Percentiles rank a stretch among this genome's conserved stretches.
Evolutionary conservation across 2,113 vertebrate genomes (phyloP).

Genomic region (Accipiter cooperii): DNA sequence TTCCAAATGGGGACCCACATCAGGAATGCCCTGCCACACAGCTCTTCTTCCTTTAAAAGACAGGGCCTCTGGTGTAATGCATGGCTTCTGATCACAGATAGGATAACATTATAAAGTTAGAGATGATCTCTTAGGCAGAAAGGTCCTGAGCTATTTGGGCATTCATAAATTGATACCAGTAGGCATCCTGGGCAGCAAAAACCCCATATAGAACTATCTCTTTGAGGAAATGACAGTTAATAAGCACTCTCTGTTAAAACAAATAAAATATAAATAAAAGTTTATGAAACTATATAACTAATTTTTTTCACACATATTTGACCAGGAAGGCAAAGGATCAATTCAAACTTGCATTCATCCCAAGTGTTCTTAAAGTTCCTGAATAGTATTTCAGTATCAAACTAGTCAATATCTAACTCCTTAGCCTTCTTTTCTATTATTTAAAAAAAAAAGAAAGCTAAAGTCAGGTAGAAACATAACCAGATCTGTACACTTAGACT

Average conservation of each 20-base stretch:
- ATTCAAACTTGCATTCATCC: neutral
- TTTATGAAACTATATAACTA: neutral
- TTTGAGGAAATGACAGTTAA: neutral
- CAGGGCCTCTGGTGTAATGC: neutral
- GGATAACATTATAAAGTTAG: neutral
- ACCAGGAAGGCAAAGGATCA: neutral
- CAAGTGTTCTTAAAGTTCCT: neutral
- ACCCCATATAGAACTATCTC: rapidly evolving
- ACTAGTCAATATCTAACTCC: neutral
- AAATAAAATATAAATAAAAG: neutral
- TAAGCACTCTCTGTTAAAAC: neutral
- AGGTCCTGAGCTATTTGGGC: neutral
- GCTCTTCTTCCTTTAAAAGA: neutral
- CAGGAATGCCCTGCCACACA: neutral
- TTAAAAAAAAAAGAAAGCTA: neutral
- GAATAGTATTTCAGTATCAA: neutral
- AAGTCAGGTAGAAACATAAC: neutral
- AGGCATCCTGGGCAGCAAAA: neutral
- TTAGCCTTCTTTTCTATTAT: neutral
- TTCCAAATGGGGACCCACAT: neutral
- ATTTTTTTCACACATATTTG: neutral
- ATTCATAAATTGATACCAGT: neutral
- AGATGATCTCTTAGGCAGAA: neutral
- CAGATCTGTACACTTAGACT: neutral
- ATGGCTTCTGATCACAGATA: neutral